phyloP scores from a whole-genome alignment of 2,797 vertebrate genomes.

The Diceros bicornis region DNA sequence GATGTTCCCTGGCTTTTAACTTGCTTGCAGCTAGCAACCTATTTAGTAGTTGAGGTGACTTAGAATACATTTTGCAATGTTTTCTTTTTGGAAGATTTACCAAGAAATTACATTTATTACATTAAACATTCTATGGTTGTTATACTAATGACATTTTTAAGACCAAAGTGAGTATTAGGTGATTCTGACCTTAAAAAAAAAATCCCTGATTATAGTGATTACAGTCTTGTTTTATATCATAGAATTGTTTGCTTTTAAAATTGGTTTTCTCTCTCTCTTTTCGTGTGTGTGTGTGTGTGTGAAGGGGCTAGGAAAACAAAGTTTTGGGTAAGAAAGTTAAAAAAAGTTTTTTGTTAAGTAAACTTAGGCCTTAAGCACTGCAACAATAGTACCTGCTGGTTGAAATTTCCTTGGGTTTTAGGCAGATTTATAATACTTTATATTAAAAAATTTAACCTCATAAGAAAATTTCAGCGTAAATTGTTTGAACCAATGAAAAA shows the following conservation, averaged over 20 bases:
- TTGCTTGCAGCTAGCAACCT: background rate
- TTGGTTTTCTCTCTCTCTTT: background rate
- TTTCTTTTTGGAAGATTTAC: conserved; percentile 17
- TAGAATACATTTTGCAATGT: conserved; percentile 29
- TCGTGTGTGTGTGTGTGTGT: background rate
- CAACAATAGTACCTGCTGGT: background rate
- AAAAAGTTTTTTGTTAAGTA: background rate
- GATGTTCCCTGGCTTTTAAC: background rate
- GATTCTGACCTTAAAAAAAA: background rate
- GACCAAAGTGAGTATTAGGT: background rate
- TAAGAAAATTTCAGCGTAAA: background rate
- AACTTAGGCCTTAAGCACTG: background rate
- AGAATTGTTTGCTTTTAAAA: conserved; percentile 36
- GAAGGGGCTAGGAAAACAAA: background rate
- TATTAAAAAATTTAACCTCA: background rate
- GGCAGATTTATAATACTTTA: background rate
- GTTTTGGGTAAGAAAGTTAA: background rate
- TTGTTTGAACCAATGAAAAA: background rate
- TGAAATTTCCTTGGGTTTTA: conserved; percentile 25
- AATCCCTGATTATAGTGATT: background rate
- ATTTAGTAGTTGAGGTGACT: background rate
- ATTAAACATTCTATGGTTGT: background rate
- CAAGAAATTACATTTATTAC: conserved; percentile 26
- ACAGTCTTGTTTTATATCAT: background rate
- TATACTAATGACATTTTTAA: conserved; percentile 11